Conservation (phyloP, 30 jellyfish, hydroid and myxozoan species). For the Haliclystus octoradiatus region DNA sequence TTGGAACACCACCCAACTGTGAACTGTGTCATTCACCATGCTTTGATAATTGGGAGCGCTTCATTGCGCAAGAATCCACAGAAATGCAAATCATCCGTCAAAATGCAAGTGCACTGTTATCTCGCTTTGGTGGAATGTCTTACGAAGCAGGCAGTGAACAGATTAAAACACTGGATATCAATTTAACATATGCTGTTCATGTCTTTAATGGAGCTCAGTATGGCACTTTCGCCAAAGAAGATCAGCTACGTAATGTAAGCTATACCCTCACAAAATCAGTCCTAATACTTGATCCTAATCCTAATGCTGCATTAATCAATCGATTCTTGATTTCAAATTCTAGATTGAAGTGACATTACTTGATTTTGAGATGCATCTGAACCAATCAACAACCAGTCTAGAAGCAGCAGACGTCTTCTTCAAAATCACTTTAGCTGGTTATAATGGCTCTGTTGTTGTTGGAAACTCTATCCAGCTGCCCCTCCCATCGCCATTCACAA, state of each 20-base stretch:
- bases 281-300: neutral
- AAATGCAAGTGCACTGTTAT: slow-evolving; percentile 48
- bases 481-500: slow-evolving; percentile 54
- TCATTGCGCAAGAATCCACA: slow-evolving; percentile 53
- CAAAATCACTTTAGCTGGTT: slow-evolving; percentile 37
- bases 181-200: slow-evolving; percentile 52
- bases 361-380: slow-evolving; percentile 47
- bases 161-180: slow-evolving; percentile 32
- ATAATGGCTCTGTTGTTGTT: slow-evolving; percentile 62
- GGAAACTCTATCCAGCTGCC: slow-evolving; percentile 57
- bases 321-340: too few relatives aligned
- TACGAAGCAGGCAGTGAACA: slow-evolving; percentile 34
- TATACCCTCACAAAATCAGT: neutral
- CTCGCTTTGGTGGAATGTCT: slow-evolving; percentile 59
- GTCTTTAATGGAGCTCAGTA: slow-evolving; percentile 79
- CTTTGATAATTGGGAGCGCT: slow-evolving; percentile 84
- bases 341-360: slow-evolving; percentile 72
- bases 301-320: neutral
- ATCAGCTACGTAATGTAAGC: slow-evolving; percentile 63
- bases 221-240: slow-evolving; percentile 64
- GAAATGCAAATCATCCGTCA: slow-evolving; percentile 31
- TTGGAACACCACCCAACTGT: slow-evolving; percentile 93
- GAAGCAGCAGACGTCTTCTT: slow-evolving; percentile 36
- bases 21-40: slow-evolving; percentile 80
- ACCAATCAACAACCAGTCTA: slow-evolving; percentile 32